Evolutionary conservation across 1,140 invertebrate species (phyloP).

Genomic region (Leptoteleia sp.): DNA sequence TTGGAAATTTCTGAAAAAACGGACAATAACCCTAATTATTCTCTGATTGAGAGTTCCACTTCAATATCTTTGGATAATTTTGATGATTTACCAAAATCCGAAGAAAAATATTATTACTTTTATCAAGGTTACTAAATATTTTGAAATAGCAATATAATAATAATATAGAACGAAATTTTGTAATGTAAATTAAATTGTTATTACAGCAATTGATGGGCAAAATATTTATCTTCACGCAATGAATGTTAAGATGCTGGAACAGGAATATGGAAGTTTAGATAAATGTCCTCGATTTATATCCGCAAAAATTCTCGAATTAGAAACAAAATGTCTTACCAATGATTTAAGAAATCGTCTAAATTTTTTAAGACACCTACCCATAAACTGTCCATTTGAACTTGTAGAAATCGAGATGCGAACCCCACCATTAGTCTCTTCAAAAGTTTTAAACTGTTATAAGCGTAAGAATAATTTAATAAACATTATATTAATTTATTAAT

Average conservation of each 20-base stretch:
- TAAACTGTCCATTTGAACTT: constrained; percentile 94
- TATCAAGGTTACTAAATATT: constrained; percentile 85
- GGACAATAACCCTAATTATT: constrained; percentile 31
- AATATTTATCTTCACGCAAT: constrained; percentile 95
- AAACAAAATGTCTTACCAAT: constrained; percentile 91
- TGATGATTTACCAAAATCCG: constrained; percentile 73
- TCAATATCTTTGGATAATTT: constrained; percentile 61
- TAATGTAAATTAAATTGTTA: constrained; percentile 8
- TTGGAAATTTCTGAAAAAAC: constrained; percentile 24
- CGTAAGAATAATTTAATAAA: constrained; percentile 80
- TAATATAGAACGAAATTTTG: too few relatives aligned
- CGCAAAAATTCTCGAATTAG: constrained; percentile 90
- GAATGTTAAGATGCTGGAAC: constrained; percentile 94
- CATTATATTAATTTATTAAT: too few relatives aligned
- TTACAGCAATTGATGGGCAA: constrained; percentile 92
- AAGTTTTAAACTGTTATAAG: constrained; percentile 85
- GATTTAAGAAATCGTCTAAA: constrained; percentile 88
- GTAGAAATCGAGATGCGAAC: constrained; percentile 91
- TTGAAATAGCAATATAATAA: too few relatives aligned
- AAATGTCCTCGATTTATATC: constrained; percentile 88
- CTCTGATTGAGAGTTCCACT: constrained; percentile 4
- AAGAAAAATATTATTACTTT: constrained; percentile 88
- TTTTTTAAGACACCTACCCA: constrained; percentile 93
- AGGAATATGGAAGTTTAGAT: constrained; percentile 91
- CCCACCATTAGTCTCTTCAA: constrained; percentile 87